phyloP scores from a whole-genome alignment of 2,888 invertebrate genomes.

The Chaitophorus viminalis region DNA sequence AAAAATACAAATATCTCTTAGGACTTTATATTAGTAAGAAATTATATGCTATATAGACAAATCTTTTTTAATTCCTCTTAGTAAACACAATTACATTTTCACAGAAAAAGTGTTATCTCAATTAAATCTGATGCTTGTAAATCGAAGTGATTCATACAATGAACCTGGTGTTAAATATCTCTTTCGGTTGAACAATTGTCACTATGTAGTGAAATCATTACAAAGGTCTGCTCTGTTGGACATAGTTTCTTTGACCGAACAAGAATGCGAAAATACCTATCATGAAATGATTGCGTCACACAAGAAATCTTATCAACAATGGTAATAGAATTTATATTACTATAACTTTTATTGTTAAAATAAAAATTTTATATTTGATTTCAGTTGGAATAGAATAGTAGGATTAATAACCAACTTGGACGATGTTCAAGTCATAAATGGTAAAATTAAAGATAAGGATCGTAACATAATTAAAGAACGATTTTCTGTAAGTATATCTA shows the following conservation, averaged over 20 bases:
- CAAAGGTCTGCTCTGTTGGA: constrained; percentile 86
- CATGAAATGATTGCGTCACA: constrained; percentile 86
- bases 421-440: constrained; percentile 72
- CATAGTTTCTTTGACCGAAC: constrained; percentile 82
- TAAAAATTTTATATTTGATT: constrained; percentile 67
- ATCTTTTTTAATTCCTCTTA: not conserved
- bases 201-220: constrained; percentile 92
- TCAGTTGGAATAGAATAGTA: constrained; percentile 85
- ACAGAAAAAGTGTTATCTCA: constrained; percentile 89
- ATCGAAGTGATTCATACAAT: constrained; percentile 90
- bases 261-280: constrained; percentile 87
- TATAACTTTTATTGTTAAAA: constrained; percentile 20
- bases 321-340: constrained; percentile 68
- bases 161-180: constrained; percentile 87
- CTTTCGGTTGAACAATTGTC: constrained; percentile 93
- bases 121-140: constrained; percentile 86
- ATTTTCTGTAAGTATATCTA: constrained; percentile 76
- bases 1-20: constrained; percentile 70
- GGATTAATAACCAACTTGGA: constrained; percentile 78
- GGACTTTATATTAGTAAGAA: constrained; percentile 84
- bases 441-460: constrained; percentile 86
- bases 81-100: constrained; percentile 64
- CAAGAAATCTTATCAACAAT: constrained; percentile 78
- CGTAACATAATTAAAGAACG: constrained; percentile 87
- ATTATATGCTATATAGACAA: not conserved